A percentile compares a stretch with the other conserved stretches of the same genome.
Conservation (phyloP, 2,113 vertebrate genomes). For the Cnemophilus loriae region DNA sequence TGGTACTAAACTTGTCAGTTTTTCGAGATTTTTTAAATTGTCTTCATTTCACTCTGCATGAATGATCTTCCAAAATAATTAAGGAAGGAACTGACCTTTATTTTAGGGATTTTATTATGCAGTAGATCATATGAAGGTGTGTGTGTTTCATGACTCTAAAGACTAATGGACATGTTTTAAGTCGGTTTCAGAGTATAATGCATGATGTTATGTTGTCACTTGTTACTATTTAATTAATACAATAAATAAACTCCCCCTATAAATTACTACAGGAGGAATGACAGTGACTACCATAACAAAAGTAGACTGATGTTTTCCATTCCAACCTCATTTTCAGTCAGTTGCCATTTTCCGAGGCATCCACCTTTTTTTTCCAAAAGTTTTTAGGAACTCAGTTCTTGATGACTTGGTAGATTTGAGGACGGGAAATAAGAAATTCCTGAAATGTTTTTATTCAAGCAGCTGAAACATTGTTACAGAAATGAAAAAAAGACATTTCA, state of each 20-base stretch:
- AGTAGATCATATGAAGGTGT: background rate
- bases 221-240: background rate
- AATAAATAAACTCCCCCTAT: background rate
- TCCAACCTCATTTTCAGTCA: background rate
- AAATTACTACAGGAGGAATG: background rate
- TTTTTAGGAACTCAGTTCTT: background rate
- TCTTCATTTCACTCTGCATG: background rate
- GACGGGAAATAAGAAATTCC: background rate
- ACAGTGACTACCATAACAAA: background rate
- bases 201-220: background rate
- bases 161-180: background rate
- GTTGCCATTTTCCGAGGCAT: background rate
- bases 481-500: background rate
- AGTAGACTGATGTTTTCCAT: background rate
- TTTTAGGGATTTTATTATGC: background rate
- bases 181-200: background rate
- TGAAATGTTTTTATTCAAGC: background rate
- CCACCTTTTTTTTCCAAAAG: background rate
- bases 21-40: background rate
- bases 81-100: background rate
- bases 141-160: background rate
- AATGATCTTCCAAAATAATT: background rate
- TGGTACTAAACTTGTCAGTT: background rate
- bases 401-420: background rate
- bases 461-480: background rate